Percentiles rank a stretch among this genome's conserved stretches.
Conservation (phyloP, 2,888 invertebrate genomes). For the Hanleya hanleyi region DNA sequence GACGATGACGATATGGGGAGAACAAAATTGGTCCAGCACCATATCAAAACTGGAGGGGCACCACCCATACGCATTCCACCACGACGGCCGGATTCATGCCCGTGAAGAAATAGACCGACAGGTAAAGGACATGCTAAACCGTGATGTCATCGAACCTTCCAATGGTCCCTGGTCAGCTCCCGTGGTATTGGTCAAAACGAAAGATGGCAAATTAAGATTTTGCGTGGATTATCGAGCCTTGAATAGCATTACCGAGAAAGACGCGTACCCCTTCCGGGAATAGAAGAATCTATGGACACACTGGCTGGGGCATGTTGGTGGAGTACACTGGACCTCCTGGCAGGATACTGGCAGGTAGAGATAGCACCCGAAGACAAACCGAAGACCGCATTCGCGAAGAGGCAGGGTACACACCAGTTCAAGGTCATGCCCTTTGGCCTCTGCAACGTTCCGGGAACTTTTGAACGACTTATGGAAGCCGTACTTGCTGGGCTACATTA, state of each 20-base stretch:
- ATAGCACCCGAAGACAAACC: constrained; percentile 24
- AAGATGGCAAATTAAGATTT: constrained; percentile 21
- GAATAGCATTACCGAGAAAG: constrained; percentile 37
- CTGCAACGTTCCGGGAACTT: too few relatives aligned
- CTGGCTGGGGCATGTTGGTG: too few relatives aligned
- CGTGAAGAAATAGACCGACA: neutral
- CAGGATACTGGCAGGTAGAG: constrained; percentile 48
- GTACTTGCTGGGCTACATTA: too few relatives aligned
- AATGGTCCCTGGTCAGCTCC: constrained; percentile 20
- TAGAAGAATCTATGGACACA: too few relatives aligned
- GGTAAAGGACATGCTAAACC: constrained; percentile 19
- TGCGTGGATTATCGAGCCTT: constrained; percentile 31
- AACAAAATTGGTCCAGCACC: neutral
- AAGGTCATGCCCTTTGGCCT: too few relatives aligned
- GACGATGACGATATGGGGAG: too few relatives aligned
- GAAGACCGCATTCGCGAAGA: constrained; percentile 39
- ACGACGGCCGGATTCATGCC: neutral
- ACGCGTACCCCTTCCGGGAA: too few relatives aligned
- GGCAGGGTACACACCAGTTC: too few relatives aligned
- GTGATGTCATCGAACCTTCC: constrained; percentile 25
- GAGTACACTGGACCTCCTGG: constrained; percentile 35
- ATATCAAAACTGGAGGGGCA: neutral
- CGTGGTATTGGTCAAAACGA: constrained; percentile 28
- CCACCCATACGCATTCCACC: neutral
- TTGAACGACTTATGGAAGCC: too few relatives aligned